Conservation (phyloP, 2,797 vertebrate genomes). For the Phataginus tricuspis region DNA sequence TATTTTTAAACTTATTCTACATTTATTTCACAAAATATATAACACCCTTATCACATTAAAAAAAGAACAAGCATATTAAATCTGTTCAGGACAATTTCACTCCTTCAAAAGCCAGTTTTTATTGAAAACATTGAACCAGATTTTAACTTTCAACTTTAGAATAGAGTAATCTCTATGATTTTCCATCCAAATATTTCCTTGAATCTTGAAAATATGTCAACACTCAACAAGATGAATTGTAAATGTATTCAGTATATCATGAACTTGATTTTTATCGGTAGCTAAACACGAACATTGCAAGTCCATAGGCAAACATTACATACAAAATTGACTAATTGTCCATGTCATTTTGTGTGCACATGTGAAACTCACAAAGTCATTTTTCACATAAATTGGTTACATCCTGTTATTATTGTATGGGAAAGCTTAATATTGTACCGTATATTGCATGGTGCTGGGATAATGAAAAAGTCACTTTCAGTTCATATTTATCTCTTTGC, state of each 20-base stretch:
- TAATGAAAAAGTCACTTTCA: background rate
- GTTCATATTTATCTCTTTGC: background rate
- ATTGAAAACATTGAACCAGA: slow-evolving; percentile 71
- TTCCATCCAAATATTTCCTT: slow-evolving; percentile 63
- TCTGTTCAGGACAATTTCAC: slow-evolving; percentile 74
- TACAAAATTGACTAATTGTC: background rate
- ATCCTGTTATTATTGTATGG: background rate
- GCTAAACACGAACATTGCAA: background rate
- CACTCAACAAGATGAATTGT: slow-evolving; percentile 1
- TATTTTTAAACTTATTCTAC: slow-evolving; percentile 83
- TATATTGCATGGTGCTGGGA: background rate
- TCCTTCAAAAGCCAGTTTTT: slow-evolving; percentile 72
- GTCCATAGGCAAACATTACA: background rate
- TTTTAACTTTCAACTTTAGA: slow-evolving; percentile 68
- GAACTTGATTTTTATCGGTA: background rate
- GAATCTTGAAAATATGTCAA: slow-evolving; percentile 21
- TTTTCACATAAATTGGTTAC: background rate
- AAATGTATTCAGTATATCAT: background rate
- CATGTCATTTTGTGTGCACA: background rate
- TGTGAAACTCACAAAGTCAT: background rate
- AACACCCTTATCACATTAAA: slow-evolving; percentile 67
- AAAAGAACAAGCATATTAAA: slow-evolving; percentile 76
- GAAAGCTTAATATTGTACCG: background rate
- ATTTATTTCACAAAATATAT: slow-evolving; percentile 82
- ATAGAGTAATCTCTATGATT: slow-evolving; percentile 51